These are phyloP conservation scores for Dryococelus australis DNA, from an alignment of 2,888 invertebrate species.

Conservation along the genomic window DNA sequence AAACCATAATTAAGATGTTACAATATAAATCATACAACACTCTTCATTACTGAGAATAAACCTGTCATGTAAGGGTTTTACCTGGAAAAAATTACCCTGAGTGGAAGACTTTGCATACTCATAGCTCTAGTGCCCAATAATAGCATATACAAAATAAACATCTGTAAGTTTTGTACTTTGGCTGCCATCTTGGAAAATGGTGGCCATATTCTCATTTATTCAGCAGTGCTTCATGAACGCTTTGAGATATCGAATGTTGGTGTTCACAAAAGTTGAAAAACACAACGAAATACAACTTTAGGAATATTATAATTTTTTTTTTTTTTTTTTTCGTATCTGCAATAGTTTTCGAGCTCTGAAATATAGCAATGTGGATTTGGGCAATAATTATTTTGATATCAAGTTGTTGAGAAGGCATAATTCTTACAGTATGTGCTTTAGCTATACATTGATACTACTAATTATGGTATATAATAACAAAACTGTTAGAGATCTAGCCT, in stretches of 20 bases:
- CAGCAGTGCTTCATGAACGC: neutral
- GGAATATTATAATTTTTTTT: neutral
- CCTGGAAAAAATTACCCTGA: neutral
- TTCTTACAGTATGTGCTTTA: too few species aligned
- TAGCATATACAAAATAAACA: neutral
- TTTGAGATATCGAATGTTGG: neutral
- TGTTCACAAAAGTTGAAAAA: neutral
- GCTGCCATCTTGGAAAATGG: constrained; percentile 8
- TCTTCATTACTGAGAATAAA: too few species aligned
- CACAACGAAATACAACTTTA: neutral
- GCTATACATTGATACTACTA: too few species aligned
- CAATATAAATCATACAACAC: too few species aligned
- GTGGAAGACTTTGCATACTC: neutral
- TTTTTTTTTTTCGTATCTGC: neutral
- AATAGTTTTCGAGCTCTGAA: neutral
- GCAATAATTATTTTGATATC: too few species aligned
- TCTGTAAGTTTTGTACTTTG: neutral
- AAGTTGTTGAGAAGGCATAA: too few species aligned
- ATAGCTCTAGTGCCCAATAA: neutral
- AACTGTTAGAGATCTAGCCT: too few species aligned
- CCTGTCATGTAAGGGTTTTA: too few species aligned
- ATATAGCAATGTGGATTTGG: too few species aligned
- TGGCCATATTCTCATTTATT: neutral
- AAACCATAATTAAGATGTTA: too few species aligned
- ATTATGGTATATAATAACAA: too few species aligned